phyloP scores from a whole-genome alignment of 2,113 vertebrate genomes.

The Platichthys flesus region DNA sequence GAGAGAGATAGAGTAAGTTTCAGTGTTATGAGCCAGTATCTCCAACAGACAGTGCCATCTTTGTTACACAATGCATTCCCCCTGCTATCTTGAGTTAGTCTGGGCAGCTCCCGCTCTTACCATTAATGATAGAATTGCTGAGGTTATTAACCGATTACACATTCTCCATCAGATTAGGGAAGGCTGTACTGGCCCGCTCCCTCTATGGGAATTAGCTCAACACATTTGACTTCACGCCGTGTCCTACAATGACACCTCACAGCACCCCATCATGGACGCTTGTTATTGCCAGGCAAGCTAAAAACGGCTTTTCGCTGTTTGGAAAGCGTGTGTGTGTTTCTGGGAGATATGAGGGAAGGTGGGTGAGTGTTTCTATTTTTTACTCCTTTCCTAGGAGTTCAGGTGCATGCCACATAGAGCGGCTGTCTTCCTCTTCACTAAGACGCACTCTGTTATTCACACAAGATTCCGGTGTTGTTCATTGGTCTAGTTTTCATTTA shows the following conservation, averaged over 20 bases:
- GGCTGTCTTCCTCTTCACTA: slow-evolving; percentile 28
- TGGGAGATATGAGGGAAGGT: slow-evolving; percentile 45
- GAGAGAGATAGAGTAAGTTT: neutral
- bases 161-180: slow-evolving; percentile 85
- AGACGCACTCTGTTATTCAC: slow-evolving; percentile 22
- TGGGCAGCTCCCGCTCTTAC: slow-evolving; percentile 42
- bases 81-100: slow-evolving; percentile 46
- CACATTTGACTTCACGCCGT: slow-evolving; percentile 47
- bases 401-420: slow-evolving; percentile 24
- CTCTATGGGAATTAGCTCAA: slow-evolving; percentile 53
- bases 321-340: slow-evolving; percentile 39
- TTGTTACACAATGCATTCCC: slow-evolving; percentile 59
- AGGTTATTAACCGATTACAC: slow-evolving; percentile 85
- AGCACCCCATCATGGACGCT: slow-evolving; percentile 27
- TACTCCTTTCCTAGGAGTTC: slow-evolving; percentile 24
- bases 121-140: slow-evolving; percentile 76
- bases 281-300: slow-evolving; percentile 58
- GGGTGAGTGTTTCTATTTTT: slow-evolving; percentile 29
- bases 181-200: slow-evolving; percentile 57
- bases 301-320: slow-evolving; percentile 56
- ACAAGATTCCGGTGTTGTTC: neutral
- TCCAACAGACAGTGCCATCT: slow-evolving; percentile 64
- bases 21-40: slow-evolving; percentile 46
- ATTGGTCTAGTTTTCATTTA: slow-evolving; percentile 23
- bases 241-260: slow-evolving; percentile 54